phyloP scores from a whole-genome alignment of 2,888 invertebrate genomes.

The Diachrysia chrysitis region DNA sequence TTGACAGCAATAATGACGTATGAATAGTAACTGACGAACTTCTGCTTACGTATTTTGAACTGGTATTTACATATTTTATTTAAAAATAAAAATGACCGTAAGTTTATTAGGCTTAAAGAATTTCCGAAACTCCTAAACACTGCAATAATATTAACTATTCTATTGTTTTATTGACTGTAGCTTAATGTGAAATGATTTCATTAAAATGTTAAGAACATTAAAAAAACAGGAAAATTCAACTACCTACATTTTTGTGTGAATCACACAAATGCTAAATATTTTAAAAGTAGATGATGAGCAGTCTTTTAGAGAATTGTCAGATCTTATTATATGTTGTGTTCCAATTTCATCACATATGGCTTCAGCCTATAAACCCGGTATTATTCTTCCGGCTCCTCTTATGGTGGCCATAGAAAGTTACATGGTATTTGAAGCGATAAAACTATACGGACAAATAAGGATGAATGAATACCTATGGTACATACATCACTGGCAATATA shows the following conservation, averaged over 20 bases:
- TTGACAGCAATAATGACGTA: slow-evolving; percentile 19
- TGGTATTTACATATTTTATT: background rate
- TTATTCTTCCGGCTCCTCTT: background rate
- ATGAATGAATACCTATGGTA: background rate
- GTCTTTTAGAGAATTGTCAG: too few relatives aligned
- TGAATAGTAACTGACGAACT: slow-evolving; percentile 32
- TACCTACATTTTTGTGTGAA: background rate
- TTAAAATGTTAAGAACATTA: background rate
- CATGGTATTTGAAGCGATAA: background rate
- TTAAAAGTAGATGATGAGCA: too few relatives aligned
- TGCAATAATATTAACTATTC: background rate
- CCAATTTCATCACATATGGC: background rate
- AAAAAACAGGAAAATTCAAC: background rate
- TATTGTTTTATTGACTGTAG: background rate
- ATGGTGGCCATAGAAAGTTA: background rate
- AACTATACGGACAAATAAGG: slow-evolving; percentile 2
- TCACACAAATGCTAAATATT: too few relatives aligned
- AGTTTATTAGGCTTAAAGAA: background rate
- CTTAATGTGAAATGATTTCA: background rate
- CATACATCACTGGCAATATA: background rate
- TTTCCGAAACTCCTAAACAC: background rate
- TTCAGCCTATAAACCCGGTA: background rate
- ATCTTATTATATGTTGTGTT: background rate
- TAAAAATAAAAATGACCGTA: background rate
- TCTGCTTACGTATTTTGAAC: background rate